Evolutionary conservation across 2,888 invertebrate species (phyloP), one percentile per base, ranked within the genome.

Genomic region (Congeria kusceri): DNA sequence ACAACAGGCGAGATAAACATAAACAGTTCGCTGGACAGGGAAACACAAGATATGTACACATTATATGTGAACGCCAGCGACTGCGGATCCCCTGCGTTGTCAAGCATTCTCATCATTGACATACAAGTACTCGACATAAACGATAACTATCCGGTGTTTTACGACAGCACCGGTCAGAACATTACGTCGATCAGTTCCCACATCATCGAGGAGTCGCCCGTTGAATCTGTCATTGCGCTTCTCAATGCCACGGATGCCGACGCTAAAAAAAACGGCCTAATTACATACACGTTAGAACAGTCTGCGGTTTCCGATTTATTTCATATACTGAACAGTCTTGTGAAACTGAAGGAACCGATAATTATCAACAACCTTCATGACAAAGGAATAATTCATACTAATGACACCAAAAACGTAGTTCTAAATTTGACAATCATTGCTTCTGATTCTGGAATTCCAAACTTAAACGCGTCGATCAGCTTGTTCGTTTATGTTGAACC

Each of bases 81-180:
- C 47, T 25, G 64, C n/a, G 83, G 83, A 15, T 32, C 5, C 11
- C 68, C 77, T 7, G 49, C 29, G 11, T 44, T 71, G 47, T 69
- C 69, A 23, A 49, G 65, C 32, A 65, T 69, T 18, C 32, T 70
- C 18, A n/a, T 56, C 4, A 59, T 81, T 2, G 28, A 32, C 20
- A 57, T 86, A 3, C 59, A 58, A 25, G 73, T 86, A 5, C 64
- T 74, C 2, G 86, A 86, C 57, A 32, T 71, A 32, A 86, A 86
- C 64, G 84, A 86, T 57, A 80, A 84, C 64, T 46, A 20, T 9
- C 87, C 83, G 9, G 20, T 56, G 1, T 79, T 84, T 53, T 46
- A 44, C 63, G 47, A 67, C 49, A 70, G 70, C 49, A 59, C 57
- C 11, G 32, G 25, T 18, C 29, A 25, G 39, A 28, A n/a, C 2